Conservation (phyloP, 2,113 vertebrate species). For the Pachycephala philippinensis region DNA sequence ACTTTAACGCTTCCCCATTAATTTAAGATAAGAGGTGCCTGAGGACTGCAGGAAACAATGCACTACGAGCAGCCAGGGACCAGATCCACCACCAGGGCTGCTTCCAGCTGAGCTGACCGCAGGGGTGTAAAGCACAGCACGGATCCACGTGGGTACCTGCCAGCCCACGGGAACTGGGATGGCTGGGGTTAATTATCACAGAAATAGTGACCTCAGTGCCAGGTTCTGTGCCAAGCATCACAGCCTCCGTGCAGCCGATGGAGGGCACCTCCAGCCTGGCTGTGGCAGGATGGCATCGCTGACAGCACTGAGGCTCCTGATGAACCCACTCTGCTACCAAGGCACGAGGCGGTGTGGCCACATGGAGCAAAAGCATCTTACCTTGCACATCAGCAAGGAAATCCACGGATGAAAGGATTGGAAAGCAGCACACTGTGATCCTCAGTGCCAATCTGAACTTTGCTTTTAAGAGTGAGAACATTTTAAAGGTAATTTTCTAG, state of each 20-base stretch:
- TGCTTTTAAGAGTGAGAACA: not conserved
- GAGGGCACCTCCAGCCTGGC: not conserved
- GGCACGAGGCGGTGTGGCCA: fast-evolving
- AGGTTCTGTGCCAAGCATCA: not conserved
- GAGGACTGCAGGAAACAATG: not conserved
- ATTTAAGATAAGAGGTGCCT: not conserved
- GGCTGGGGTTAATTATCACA: not conserved
- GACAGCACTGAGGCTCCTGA: fast-evolving
- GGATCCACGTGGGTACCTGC: fast-evolving
- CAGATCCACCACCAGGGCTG: fast-evolving
- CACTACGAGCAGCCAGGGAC: not conserved
- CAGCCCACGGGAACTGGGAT: not conserved
- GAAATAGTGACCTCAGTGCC: not conserved
- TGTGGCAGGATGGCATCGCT: fast-evolving
- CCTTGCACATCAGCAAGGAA: not conserved
- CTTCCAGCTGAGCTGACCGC: not conserved
- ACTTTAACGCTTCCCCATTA: not conserved
- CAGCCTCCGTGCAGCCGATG: fast-evolving
- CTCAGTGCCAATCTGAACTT: not conserved
- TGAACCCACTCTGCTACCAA: not conserved
- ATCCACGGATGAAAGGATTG: not conserved
- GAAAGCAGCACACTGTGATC: not conserved
- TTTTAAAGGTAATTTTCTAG: not conserved
- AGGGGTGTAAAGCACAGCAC: not conserved
- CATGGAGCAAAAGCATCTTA: fast-evolving